phyloP scores from a whole-genome alignment of 2,888 invertebrate species.

The Tachystola acroxantha region DNA sequence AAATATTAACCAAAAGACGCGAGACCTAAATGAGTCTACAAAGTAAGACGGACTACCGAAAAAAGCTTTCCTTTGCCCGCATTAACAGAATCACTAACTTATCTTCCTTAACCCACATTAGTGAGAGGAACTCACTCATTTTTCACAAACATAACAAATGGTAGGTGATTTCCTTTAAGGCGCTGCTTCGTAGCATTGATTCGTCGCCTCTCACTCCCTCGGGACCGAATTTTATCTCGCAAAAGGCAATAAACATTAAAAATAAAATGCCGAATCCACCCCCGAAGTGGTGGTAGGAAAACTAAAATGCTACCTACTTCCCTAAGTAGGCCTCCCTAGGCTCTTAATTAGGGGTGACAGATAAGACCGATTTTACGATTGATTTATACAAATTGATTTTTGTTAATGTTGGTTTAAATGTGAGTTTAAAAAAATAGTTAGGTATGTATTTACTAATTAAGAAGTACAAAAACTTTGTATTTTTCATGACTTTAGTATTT shows the following conservation, averaged over 20 bases:
- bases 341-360: constrained; percentile 2
- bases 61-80: background rate
- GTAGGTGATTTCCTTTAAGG: constrained; percentile 36
- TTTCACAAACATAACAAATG: constrained; percentile 18
- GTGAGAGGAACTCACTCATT: background rate
- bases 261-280: constrained; percentile 68
- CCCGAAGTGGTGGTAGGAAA: constrained; percentile 13
- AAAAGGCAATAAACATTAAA: constrained; percentile 74
- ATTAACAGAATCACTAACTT: background rate
- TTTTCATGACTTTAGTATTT: too few species aligned
- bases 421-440: too few species aligned
- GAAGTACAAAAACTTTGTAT: too few species aligned
- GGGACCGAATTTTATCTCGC: constrained; percentile 58
- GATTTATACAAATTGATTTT: background rate
- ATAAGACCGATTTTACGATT: background rate
- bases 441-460: too few species aligned
- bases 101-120: background rate
- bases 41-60: too few species aligned
- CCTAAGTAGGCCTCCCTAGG: constrained; percentile 2
- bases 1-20: too few species aligned
- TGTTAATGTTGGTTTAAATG: too few species aligned
- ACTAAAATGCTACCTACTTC: constrained; percentile 20
- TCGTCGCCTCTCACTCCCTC: constrained; percentile 59
- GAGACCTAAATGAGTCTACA: too few species aligned
- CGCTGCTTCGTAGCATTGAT: constrained; percentile 62